These are phyloP conservation scores for Taxidea taxus DNA, from an alignment of 2,113 vertebrate genomes.

Conservation along the genomic window DNA sequence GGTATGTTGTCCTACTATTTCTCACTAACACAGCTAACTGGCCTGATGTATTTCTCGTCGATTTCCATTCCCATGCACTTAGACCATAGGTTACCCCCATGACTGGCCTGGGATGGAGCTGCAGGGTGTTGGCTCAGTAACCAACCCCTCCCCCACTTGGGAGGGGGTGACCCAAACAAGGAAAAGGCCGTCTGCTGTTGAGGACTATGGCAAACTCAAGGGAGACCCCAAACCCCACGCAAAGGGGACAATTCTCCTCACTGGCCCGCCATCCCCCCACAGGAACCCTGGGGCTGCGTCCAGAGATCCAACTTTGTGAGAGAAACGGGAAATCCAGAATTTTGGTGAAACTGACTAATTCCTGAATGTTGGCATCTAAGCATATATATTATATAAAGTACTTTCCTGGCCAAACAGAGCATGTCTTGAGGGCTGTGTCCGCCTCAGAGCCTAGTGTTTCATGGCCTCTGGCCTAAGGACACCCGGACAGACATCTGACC, in stretches of 20 bases:
- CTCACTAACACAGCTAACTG: not conserved
- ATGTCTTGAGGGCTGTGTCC: not conserved
- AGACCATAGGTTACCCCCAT: not conserved
- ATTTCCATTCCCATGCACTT: not conserved
- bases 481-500: not conserved
- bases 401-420: not conserved
- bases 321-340: not conserved
- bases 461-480: not conserved
- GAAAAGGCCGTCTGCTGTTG: not conserved
- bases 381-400: not conserved
- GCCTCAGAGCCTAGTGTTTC: not conserved
- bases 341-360: not conserved
- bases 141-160: no score
- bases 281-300: not conserved
- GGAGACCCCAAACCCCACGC: not conserved
- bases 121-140: not conserved
- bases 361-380: not conserved
- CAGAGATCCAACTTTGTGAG: not conserved
- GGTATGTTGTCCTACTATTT: not conserved
- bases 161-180: fast-evolving
- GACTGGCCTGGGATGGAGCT: not conserved
- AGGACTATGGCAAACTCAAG: not conserved
- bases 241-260: not conserved
- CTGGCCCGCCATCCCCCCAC: fast-evolving
- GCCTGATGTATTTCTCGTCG: not conserved